Percentiles rank a stretch among this genome's conserved stretches.
phyloP scores from a whole-genome alignment of 2,113 vertebrate species.

The Dendropsophus ebraccatus region DNA sequence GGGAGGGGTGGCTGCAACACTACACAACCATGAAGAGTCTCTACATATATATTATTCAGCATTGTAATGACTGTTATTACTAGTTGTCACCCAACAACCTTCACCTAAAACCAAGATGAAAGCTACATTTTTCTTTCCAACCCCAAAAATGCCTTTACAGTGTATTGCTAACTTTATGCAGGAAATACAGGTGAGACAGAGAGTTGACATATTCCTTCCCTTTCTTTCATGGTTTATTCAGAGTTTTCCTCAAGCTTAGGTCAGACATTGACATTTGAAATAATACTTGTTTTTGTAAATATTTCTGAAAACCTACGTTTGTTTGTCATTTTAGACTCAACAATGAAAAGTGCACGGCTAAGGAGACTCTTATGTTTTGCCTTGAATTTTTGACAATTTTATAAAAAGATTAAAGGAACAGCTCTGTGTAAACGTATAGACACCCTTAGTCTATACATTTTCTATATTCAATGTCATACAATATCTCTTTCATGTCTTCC shows the following conservation, averaged over 20 bases:
- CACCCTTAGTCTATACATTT: too few relatives aligned
- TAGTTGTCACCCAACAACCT: too few relatives aligned
- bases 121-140: neutral
- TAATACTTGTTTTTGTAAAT: slow-evolving; percentile 4
- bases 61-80: too few relatives aligned
- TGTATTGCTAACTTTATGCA: neutral
- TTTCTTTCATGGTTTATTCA: slow-evolving; percentile 2
- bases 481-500: too few relatives aligned
- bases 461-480: too few relatives aligned
- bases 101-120: neutral
- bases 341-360: neutral
- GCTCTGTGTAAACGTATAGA: too few relatives aligned
- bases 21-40: too few relatives aligned
- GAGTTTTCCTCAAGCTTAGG: neutral
- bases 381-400: neutral
- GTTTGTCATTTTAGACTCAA: neutral
- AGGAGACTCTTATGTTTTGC: neutral
- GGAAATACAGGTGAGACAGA: neutral
- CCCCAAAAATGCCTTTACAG: neutral
- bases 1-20: too few relatives aligned
- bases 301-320: slow-evolving; percentile 1
- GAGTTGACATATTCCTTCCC: neutral
- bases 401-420: neutral
- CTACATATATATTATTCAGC: too few relatives aligned
- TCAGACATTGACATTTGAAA: slow-evolving; percentile 2